A percentile compares a stretch with the other conserved stretches of the same genome.
These are phyloP conservation scores for Neodiprion virginianus DNA, from an alignment of 1,140 invertebrate genomes.

Conservation along the genomic window DNA sequence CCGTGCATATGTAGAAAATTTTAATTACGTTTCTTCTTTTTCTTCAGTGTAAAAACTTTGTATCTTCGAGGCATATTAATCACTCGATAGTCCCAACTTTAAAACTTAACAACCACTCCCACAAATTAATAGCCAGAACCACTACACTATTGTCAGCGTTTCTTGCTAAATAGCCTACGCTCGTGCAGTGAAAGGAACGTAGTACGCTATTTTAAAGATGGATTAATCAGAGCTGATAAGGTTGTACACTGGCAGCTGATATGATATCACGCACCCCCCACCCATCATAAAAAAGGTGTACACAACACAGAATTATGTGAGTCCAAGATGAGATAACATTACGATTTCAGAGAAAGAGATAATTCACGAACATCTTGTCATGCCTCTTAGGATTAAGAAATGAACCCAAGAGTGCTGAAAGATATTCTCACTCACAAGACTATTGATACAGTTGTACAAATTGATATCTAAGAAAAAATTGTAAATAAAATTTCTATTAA, in stretches of 20 bases:
- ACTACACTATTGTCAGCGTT: neutral
- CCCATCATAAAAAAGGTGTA: neutral
- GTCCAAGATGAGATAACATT: neutral
- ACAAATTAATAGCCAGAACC: neutral
- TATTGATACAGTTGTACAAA: neutral
- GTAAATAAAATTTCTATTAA: too few species aligned
- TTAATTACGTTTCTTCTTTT: neutral
- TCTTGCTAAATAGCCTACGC: neutral
- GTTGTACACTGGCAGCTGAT: neutral
- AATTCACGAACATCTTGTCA: neutral
- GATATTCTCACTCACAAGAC: too few species aligned
- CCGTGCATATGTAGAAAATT: neutral
- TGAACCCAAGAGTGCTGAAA: neutral
- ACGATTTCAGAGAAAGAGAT: neutral
- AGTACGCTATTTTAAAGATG: neutral
- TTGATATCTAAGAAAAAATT: neutral
- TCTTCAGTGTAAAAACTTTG: neutral
- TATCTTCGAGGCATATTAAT: neutral
- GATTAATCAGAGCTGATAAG: constrained; percentile 1
- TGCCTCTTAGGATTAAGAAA: neutral
- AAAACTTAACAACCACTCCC: neutral
- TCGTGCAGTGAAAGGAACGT: neutral
- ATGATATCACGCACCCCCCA: neutral
- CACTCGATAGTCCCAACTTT: neutral
- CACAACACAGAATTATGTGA: neutral